Evolutionary conservation across 2,888 invertebrate genomes (phyloP).

Genomic region (Polydesmus complanatus): DNA sequence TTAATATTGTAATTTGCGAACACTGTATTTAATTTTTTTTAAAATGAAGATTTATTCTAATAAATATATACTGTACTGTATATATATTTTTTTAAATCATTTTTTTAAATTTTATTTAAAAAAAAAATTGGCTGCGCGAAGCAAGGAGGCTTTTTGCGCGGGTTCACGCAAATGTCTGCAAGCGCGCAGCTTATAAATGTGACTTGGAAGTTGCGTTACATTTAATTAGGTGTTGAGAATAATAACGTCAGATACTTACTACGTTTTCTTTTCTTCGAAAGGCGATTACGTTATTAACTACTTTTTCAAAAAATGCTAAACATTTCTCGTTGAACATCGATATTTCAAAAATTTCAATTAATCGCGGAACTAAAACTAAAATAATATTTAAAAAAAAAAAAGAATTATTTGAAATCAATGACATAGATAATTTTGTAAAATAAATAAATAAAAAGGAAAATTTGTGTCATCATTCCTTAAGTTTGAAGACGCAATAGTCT

Average conservation of each 20-base stretch:
- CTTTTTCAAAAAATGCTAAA: background rate
- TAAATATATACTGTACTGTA: too few relatives aligned
- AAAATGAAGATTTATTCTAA: too few relatives aligned
- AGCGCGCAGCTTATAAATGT: background rate
- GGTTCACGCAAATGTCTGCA: too few relatives aligned
- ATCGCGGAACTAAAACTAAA: background rate
- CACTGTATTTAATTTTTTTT: too few relatives aligned
- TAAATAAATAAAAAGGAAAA: background rate
- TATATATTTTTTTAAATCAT: too few relatives aligned
- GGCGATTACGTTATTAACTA: constrained; percentile 4
- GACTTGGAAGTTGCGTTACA: background rate
- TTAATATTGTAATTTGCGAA: too few relatives aligned
- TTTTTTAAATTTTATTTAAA: too few relatives aligned
- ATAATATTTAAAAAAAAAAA: background rate
- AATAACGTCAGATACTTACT: background rate
- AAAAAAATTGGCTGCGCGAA: too few relatives aligned
- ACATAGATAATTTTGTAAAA: background rate
- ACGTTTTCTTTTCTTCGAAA: constrained; percentile 2
- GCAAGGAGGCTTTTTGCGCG: too few relatives aligned
- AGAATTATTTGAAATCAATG: background rate
- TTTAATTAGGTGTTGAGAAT: background rate
- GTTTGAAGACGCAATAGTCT: too few relatives aligned
- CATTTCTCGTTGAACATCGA: constrained; percentile 1
- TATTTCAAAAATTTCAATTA: background rate
- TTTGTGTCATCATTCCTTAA: too few relatives aligned